Evolutionary conservation across 2,888 invertebrate species (phyloP).

Genomic region (Cataglyphis livida): DNA sequence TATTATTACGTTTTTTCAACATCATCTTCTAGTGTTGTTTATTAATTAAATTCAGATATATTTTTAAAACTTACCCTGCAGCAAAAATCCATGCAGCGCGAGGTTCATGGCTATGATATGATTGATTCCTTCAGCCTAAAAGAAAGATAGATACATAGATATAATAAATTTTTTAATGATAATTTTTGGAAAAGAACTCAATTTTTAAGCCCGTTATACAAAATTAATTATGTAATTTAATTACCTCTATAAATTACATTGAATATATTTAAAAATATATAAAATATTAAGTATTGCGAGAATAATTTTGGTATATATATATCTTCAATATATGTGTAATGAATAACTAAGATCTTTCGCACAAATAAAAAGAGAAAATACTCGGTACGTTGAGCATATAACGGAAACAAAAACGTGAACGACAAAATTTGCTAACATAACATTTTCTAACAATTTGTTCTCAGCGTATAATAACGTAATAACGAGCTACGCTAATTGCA

Average conservation of each 20-base stretch:
- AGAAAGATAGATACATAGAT: slow-evolving; percentile 53
- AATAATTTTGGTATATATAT: background rate
- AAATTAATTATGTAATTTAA: too few relatives aligned
- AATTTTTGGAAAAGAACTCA: background rate
- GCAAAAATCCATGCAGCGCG: slow-evolving; percentile 85
- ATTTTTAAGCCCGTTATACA: background rate
- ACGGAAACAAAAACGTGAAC: slow-evolving; percentile 1
- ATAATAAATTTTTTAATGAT: background rate
- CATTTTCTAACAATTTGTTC: slow-evolving; percentile 28
- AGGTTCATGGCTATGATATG: slow-evolving; percentile 85
- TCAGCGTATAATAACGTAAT: slow-evolving; percentile 45
- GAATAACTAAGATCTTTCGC: background rate
- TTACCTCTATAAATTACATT: too few relatives aligned
- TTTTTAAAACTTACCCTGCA: slow-evolving; percentile 81
- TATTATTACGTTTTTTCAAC: background rate
- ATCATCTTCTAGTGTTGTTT: background rate
- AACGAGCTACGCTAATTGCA: slow-evolving; percentile 51
- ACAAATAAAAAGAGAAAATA: background rate
- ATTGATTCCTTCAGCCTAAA: slow-evolving; percentile 79
- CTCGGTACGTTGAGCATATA: background rate
- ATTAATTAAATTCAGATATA: background rate
- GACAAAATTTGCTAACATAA: slow-evolving; percentile 12
- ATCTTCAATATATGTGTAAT: background rate
- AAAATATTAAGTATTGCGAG: background rate
- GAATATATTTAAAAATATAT: background rate